These are phyloP conservation scores for Seriola dumerili DNA, from an alignment of 2,113 vertebrate genomes.

Conservation along the genomic window DNA sequence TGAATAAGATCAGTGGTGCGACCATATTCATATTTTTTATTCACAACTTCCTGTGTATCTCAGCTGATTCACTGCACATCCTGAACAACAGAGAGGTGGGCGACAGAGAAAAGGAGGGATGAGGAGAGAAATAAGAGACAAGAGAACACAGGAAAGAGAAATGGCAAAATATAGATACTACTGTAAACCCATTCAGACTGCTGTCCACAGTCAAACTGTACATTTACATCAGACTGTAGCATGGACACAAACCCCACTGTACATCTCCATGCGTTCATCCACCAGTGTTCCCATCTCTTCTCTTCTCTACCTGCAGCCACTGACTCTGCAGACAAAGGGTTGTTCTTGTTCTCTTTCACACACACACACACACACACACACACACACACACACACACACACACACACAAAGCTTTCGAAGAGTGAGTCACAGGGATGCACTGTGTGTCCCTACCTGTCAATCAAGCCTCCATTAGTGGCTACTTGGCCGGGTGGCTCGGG, in stretches of 20 bases:
- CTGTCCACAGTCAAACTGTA: not conserved
- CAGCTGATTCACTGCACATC: not conserved
- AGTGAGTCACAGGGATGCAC: constrained; percentile 52
- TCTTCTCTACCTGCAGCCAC: constrained; percentile 39
- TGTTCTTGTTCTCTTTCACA: not conserved
- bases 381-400: not conserved
- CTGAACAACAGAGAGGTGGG: not conserved
- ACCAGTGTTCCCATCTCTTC: constrained; percentile 25
- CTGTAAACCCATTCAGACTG: not conserved
- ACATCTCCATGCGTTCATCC: not conserved
- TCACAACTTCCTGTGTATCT: not conserved
- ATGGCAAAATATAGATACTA: not conserved
- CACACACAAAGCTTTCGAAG: constrained; percentile 1
- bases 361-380: not conserved
- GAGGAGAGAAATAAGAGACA: not conserved
- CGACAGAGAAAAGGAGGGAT: not conserved
- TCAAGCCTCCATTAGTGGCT: constrained; percentile 75
- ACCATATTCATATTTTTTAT: not conserved
- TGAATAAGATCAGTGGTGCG: not conserved
- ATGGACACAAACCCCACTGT: not conserved
- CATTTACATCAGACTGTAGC: not conserved
- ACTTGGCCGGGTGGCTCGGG: constrained; percentile 54
- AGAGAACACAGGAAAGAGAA: not conserved
- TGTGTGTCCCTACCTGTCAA: constrained; percentile 69
- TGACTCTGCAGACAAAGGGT: constrained; percentile 52